These are phyloP conservation scores for Eustalomyia histrio DNA, from an alignment of 2,888 invertebrate genomes.

Conservation along the genomic window DNA sequence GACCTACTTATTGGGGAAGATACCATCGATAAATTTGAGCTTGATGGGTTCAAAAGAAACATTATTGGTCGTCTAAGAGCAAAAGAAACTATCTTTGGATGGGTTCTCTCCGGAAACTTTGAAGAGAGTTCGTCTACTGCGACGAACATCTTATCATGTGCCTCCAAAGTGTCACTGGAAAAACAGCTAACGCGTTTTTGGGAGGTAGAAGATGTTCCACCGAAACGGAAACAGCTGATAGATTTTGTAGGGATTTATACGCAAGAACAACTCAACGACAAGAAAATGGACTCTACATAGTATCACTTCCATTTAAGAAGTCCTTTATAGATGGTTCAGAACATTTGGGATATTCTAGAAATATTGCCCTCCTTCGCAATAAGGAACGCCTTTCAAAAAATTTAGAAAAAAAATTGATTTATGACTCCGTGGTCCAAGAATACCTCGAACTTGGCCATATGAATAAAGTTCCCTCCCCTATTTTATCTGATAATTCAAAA, in stretches of 20 bases:
- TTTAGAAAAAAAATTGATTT: constrained; percentile 5
- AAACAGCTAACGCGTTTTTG: constrained; percentile 35
- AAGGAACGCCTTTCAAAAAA: constrained; percentile 14
- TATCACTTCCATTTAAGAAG: constrained; percentile 17
- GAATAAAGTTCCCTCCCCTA: not conserved
- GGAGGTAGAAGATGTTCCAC: constrained; percentile 40
- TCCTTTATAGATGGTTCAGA: not conserved
- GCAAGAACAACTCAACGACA: not conserved
- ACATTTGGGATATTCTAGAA: not conserved
- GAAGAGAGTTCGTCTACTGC: too few relatives aligned
- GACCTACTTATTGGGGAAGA: too few relatives aligned
- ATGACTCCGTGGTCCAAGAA: constrained; percentile 25
- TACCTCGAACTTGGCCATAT: constrained; percentile 23
- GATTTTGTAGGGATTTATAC: constrained; percentile 15
- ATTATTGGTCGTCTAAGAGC: too few relatives aligned
- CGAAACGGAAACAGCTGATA: constrained; percentile 9
- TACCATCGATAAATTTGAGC: too few relatives aligned
- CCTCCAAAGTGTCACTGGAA: too few relatives aligned
- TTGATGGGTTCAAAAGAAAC: too few relatives aligned
- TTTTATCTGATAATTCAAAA: too few relatives aligned
- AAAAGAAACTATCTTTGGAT: too few relatives aligned
- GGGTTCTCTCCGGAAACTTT: too few relatives aligned
- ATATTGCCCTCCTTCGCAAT: constrained; percentile 2
- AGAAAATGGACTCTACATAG: constrained; percentile 8
- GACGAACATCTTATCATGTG: too few relatives aligned